Evolutionary conservation across 2,113 vertebrate genomes (phyloP), one percentile per base, ranked within the genome.

Genomic region (Marmota monax): DNA sequence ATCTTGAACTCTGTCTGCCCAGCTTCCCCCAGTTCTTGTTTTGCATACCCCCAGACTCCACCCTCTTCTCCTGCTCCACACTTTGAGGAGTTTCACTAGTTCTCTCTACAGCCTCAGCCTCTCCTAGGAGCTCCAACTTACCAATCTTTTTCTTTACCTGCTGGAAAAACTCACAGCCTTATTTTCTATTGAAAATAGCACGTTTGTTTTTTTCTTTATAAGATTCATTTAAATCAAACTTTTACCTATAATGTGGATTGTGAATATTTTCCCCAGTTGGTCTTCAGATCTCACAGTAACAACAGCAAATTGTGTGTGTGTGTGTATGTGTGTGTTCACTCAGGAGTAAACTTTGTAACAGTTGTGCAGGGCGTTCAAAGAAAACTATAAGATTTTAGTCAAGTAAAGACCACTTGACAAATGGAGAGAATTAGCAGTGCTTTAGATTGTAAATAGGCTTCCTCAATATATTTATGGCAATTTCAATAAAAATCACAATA

Each of bases 341-440:
- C 83, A 74, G 32, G 48, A 48, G 76, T 69, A 88, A 82, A 76
- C 17, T 69, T 87, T 48, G 58, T 0, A 56, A 74, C 29, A 56
- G n/a, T 20, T 73, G 10, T 88, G 23, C 12, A 37, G 45, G 34
- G 4, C 37, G 58, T 76, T 48, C 67, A 76, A 95, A 82, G 34
- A 67, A 92, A 76, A 39, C 12, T 67, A 4, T 82, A 83, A 83
- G 61, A 25, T 23, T 14, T 86, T 58, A 67, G 51, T 58, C 45
- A 85, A 37, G 32, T 67, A 79, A 79, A 96, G 32, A 67, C 25
- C 65, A 65, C n/a, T 65, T 25, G 65, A 93, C 34, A 39, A 95
- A 61, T 70, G 78, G 51, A 67, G 72, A 73, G 79, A 73, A 96
- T 84, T n/a, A 78, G 61, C 42, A 37, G 11, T 53, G 17, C 74